phyloP scores from a whole-genome alignment of 2,888 invertebrate genomes.

The Eucriotettix oculatus region DNA sequence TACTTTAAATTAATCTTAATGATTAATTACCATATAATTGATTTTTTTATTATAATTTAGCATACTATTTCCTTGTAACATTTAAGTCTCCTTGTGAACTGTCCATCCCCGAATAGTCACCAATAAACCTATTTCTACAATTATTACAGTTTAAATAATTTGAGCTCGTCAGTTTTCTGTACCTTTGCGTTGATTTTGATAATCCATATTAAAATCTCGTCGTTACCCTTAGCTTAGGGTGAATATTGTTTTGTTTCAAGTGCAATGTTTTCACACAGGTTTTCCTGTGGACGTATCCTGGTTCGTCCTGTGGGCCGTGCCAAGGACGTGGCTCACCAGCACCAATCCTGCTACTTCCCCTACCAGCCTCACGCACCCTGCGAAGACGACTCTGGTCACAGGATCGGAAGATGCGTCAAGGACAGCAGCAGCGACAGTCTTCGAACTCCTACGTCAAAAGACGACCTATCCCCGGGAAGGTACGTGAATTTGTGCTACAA shows the following conservation, averaged over 20 bases:
- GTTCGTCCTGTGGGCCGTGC: not conserved
- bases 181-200: too few relatives aligned
- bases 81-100: too few relatives aligned
- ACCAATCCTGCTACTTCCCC: not conserved
- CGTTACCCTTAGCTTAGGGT: too few relatives aligned
- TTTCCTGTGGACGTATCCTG: not conserved
- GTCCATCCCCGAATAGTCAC: too few relatives aligned
- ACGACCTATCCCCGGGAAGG: conserved; percentile 62
- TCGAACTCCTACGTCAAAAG: conserved; percentile 42
- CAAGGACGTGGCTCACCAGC: not conserved
- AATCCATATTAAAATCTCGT: too few relatives aligned
- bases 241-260: not conserved
- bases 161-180: too few relatives aligned
- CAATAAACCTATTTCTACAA: too few relatives aligned
- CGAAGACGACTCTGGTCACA: not conserved
- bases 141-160: too few relatives aligned
- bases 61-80: too few relatives aligned
- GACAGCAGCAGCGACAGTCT: conserved; percentile 46
- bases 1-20: too few relatives aligned
- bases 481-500: conserved; percentile 7
- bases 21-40: too few relatives aligned
- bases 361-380: not conserved
- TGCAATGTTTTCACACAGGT: not conserved
- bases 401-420: conserved; percentile 15
- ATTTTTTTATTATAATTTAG: too few relatives aligned